A percentile compares a stretch with the other conserved stretches of the same genome.
These are phyloP conservation scores for Melanotaenia parkinsoni DNA, from an alignment of 2,797 vertebrate genomes.

Conservation along the genomic window DNA sequence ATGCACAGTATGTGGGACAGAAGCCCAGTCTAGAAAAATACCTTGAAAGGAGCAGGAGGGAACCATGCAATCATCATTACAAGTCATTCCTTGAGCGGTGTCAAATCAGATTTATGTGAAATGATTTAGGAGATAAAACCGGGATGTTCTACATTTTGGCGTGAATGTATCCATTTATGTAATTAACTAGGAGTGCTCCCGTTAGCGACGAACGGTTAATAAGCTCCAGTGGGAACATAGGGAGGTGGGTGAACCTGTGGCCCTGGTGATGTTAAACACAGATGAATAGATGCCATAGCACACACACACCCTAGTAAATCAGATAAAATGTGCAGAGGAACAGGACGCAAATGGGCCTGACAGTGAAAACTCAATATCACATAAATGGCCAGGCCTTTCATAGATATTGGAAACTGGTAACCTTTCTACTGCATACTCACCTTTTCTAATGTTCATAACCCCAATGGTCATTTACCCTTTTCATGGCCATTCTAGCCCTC, in stretches of 20 bases:
- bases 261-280: conserved; percentile 82
- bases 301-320: conserved; percentile 76
- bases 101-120: conserved; percentile 73
- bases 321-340: conserved; percentile 70
- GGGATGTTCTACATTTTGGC: conserved; percentile 72
- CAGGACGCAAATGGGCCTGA: conserved; percentile 72
- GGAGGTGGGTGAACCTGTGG: conserved; percentile 76
- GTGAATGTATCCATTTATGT: conserved; percentile 78
- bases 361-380: conserved; percentile 75
- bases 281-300: conserved; percentile 79
- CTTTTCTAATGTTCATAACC: conserved; percentile 60
- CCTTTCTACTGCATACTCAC: conserved; percentile 66
- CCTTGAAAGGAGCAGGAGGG: conserved; percentile 41
- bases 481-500: conserved; percentile 41
- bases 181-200: conserved; percentile 81
- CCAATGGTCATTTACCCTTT: conserved; percentile 50
- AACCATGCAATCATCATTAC: conserved; percentile 48
- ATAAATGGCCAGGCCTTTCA: conserved; percentile 78
- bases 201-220: conserved; percentile 75
- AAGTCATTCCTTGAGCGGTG: conserved; percentile 57
- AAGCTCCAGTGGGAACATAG: conserved; percentile 72
- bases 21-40: conserved; percentile 50
- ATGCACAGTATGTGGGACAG: conserved; percentile 18
- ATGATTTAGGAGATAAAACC: conserved; percentile 79
- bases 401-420: conserved; percentile 80